Percentiles rank a stretch among this genome's conserved stretches.
Evolutionary conservation across 1,140 invertebrate genomes (phyloP).

Genomic region (Polypedilum pembai): DNA sequence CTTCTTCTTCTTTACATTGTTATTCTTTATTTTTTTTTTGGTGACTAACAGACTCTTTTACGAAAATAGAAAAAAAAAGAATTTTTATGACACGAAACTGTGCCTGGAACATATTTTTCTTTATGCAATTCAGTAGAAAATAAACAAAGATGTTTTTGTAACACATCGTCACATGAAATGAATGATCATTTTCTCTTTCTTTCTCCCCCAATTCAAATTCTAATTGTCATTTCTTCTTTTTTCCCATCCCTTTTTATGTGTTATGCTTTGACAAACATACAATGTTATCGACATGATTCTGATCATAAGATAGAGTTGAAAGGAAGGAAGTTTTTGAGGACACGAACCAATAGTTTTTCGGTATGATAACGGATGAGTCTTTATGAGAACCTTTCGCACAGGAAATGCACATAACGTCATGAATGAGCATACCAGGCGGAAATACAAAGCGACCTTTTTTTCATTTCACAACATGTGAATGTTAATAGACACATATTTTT

Average conservation of each 20-base stretch:
- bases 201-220: neutral
- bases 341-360: neutral
- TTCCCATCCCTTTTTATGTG: neutral
- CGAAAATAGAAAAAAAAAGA: neutral
- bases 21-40: neutral
- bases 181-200: neutral
- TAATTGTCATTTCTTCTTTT: neutral
- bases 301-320: neutral
- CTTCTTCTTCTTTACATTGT: neutral
- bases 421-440: neutral
- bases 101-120: conserved; percentile 5
- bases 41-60: neutral
- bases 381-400: neutral
- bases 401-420: neutral
- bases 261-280: conserved; percentile 2
- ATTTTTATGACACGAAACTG: neutral
- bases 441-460: conserved; percentile 11
- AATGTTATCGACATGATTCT: neutral
- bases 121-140: conserved; percentile 18
- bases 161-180: no score
- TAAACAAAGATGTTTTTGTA: conserved; percentile 14
- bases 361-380: neutral
- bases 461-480: neutral
- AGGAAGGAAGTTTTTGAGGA: neutral
- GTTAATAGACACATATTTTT: neutral